Evolutionary conservation across 2,113 vertebrate genomes (phyloP).

Genomic region (Leptocoma aspasia): DNA sequence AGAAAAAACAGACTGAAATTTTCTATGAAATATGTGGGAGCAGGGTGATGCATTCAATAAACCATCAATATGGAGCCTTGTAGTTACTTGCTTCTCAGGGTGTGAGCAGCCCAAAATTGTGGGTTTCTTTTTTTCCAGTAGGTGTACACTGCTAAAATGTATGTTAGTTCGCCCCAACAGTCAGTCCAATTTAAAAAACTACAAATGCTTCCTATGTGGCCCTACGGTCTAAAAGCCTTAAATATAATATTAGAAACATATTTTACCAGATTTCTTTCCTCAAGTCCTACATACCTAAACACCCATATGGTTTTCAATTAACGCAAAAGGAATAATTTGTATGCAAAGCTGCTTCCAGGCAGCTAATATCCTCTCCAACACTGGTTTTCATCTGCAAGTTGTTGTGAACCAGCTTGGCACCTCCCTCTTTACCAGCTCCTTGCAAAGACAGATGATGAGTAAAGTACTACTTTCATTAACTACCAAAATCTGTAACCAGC

Average conservation of each 20-base stretch:
- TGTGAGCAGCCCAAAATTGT: not conserved
- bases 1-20: not conserved
- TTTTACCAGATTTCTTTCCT: not conserved
- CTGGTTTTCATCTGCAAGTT: not conserved
- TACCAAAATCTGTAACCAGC: not conserved
- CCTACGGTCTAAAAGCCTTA: not conserved
- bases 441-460: not conserved
- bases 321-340: not conserved
- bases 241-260: not conserved
- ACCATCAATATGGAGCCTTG: not conserved
- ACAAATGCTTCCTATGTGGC: not conserved
- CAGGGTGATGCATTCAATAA: not conserved
- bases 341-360: not conserved
- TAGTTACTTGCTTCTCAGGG: not conserved
- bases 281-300: not conserved
- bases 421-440: not conserved
- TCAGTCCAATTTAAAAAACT: not conserved
- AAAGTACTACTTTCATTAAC: not conserved
- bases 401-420: not conserved
- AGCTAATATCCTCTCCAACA: not conserved
- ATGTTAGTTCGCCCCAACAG: not conserved
- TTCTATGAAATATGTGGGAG: not conserved
- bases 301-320: not conserved
- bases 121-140: not conserved
- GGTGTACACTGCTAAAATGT: not conserved